Conservation (phyloP, 2,113 vertebrate species). For the Myxocyprinus asiaticus region DNA sequence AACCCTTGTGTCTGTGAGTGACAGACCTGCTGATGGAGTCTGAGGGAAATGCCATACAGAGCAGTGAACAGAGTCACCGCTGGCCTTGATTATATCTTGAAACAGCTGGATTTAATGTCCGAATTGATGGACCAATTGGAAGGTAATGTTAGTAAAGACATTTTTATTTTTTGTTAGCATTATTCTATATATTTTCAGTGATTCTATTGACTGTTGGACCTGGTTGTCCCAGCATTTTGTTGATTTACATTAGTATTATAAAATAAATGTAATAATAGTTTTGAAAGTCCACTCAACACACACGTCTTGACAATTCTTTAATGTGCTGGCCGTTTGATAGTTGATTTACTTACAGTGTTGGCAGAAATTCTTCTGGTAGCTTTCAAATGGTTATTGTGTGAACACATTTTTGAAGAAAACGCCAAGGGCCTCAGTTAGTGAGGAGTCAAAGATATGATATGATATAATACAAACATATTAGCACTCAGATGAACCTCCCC, state of each 20-base stretch:
- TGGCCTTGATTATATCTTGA: conserved; percentile 62
- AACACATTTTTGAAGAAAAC: conserved; percentile 30
- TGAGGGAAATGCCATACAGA: conserved; percentile 21
- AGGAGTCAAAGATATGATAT: conserved; percentile 28
- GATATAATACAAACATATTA: conserved; percentile 16
- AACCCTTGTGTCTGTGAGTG: neutral
- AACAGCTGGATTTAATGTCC: conserved; percentile 63
- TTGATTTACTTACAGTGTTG: conserved; percentile 47
- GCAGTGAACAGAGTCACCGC: neutral
- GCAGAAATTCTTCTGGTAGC: neutral
- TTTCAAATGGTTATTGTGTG: conserved; percentile 5
- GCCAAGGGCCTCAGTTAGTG: conserved; percentile 42
- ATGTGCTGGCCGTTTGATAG: conserved; percentile 54
- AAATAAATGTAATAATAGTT: neutral
- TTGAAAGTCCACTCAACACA: no score
- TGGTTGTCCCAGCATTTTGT: neutral
- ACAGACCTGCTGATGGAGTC: conserved; percentile 71
- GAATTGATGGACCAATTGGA: conserved; percentile 62
- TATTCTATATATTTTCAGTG: neutral
- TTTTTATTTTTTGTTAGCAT: no score
- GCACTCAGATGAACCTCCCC: neutral
- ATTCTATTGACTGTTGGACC: conserved; percentile 1
- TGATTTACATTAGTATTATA: conserved; percentile 25
- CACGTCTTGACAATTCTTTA: conserved; percentile 50
- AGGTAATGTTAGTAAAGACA: conserved; percentile 53